A percentile compares a stretch with the other conserved stretches of the same genome.
Evolutionary conservation across 2,888 invertebrate genomes (phyloP).

Genomic region (Calliopum simillimum): DNA sequence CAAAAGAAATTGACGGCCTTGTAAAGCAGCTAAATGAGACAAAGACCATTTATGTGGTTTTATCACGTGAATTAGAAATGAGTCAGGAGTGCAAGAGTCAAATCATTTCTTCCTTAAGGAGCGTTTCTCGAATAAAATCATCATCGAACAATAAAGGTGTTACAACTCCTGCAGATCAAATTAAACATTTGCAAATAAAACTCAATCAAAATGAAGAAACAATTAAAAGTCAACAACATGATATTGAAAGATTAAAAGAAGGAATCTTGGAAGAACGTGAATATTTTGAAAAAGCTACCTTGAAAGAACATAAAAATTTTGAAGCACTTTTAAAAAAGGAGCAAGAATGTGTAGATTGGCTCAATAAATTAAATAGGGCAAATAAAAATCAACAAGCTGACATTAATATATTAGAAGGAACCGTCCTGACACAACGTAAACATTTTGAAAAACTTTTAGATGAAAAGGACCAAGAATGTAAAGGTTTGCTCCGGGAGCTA

Average conservation of each 20-base stretch:
- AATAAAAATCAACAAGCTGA: too few species aligned
- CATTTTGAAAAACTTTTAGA: too few species aligned
- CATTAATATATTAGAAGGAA: too few species aligned
- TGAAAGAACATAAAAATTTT: too few species aligned
- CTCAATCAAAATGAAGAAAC: slow-evolving; percentile 63
- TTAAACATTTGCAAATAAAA: slow-evolving; percentile 69
- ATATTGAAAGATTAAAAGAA: slow-evolving; percentile 63
- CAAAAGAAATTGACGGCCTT: slow-evolving; percentile 58
- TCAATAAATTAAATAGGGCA: too few species aligned
- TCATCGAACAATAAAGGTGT: slow-evolving; percentile 55
- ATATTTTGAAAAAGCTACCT: slow-evolving; percentile 58
- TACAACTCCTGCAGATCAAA: slow-evolving; percentile 69
- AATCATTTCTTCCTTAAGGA: slow-evolving; percentile 61
- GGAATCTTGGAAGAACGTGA: slow-evolving; percentile 65
- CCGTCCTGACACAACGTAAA: too few species aligned
- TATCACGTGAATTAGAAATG: slow-evolving; percentile 63
- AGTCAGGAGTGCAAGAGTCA: slow-evolving; percentile 70
- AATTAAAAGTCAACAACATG: slow-evolving; percentile 58
- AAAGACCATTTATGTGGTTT: slow-evolving; percentile 56
- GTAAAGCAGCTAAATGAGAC: slow-evolving; percentile 60
- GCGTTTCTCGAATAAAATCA: slow-evolving; percentile 44
- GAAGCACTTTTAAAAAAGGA: too few species aligned
- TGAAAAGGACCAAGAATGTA: too few species aligned
- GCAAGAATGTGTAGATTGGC: too few species aligned
- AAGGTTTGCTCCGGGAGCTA: too few species aligned